Evolutionary conservation across 2,797 vertebrate genomes (phyloP).

Genomic region (Ctenopoma kingsleyae): DNA sequence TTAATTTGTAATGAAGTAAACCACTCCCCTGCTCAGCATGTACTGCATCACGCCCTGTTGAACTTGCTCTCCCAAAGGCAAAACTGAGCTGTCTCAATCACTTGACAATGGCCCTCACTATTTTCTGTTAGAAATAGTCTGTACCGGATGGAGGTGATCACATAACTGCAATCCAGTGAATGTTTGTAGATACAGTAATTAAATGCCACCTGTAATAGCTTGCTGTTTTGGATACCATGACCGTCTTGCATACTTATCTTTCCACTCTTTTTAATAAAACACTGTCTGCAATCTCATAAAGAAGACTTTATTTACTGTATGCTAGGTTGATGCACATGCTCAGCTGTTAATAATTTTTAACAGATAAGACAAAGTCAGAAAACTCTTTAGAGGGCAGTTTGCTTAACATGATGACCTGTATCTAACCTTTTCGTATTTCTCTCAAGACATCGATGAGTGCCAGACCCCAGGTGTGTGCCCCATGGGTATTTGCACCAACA

Average conservation of each 20-base stretch:
- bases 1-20: constrained; percentile 80
- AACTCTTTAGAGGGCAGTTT: constrained; percentile 21
- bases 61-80: constrained; percentile 66
- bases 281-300: constrained; percentile 81
- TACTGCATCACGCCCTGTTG: constrained; percentile 38
- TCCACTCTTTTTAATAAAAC: constrained; percentile 84
- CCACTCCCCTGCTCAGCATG: constrained; percentile 63
- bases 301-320: constrained; percentile 63
- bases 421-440: constrained; percentile 39
- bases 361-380: constrained; percentile 55
- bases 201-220: constrained; percentile 81
- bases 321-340: constrained; percentile 33
- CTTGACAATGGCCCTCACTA: constrained; percentile 69
- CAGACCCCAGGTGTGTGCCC: constrained; percentile 73
- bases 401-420: constrained; percentile 32
- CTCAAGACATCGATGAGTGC: constrained; percentile 82
- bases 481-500: constrained; percentile 79
- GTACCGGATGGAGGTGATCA: constrained; percentile 55
- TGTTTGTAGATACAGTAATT: constrained; percentile 83
- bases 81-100: constrained; percentile 62
- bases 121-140: constrained; percentile 74
- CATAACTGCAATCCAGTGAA: constrained; percentile 63
- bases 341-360: constrained; percentile 37
- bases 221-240: constrained; percentile 75
- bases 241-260: constrained; percentile 78